Evolutionary conservation across 2,113 vertebrate species (phyloP).

Genomic region (Gymnocephalus cernua): DNA sequence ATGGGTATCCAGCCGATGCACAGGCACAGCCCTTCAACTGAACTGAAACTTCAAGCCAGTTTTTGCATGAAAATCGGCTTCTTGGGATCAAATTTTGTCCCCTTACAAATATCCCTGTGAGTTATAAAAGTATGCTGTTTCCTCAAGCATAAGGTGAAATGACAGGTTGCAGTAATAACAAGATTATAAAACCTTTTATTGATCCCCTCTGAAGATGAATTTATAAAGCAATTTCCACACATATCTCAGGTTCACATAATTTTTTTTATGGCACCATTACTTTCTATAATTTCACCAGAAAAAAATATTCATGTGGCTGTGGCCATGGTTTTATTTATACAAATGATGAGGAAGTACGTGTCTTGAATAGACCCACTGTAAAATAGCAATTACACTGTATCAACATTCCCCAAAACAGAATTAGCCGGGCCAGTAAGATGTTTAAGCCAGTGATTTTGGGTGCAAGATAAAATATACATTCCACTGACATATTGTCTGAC

Average conservation of each 20-base stretch:
- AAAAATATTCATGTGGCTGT: constrained; percentile 73
- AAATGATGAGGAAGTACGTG: constrained; percentile 74
- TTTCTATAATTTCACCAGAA: constrained; percentile 73
- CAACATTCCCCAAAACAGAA: constrained; percentile 72
- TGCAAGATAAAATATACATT: constrained; percentile 77
- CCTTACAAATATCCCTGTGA: not conserved
- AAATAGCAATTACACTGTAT: constrained; percentile 74
- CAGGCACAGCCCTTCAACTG: constrained; percentile 9
- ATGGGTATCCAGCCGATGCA: constrained; percentile 23
- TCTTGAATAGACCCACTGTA: constrained; percentile 67
- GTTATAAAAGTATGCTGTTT: constrained; percentile 8
- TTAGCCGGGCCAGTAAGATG: constrained; percentile 51
- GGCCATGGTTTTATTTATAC: constrained; percentile 79
- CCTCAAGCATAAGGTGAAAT: constrained; percentile 59
- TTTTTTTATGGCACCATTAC: constrained; percentile 73
- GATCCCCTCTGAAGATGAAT: constrained; percentile 77
- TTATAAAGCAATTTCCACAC: constrained; percentile 79
- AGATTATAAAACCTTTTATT: constrained; percentile 82
- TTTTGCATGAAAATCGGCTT: constrained; percentile 16
- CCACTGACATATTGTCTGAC: constrained; percentile 71
- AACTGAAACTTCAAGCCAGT: constrained; percentile 9
- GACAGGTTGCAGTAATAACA: constrained; percentile 75
- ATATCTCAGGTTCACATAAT: constrained; percentile 71
- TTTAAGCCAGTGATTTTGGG: constrained; percentile 63
- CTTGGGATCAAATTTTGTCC: not conserved